Evolutionary conservation across 2,797 vertebrate species (phyloP).

Genomic region (Poliocrania exsul): DNA sequence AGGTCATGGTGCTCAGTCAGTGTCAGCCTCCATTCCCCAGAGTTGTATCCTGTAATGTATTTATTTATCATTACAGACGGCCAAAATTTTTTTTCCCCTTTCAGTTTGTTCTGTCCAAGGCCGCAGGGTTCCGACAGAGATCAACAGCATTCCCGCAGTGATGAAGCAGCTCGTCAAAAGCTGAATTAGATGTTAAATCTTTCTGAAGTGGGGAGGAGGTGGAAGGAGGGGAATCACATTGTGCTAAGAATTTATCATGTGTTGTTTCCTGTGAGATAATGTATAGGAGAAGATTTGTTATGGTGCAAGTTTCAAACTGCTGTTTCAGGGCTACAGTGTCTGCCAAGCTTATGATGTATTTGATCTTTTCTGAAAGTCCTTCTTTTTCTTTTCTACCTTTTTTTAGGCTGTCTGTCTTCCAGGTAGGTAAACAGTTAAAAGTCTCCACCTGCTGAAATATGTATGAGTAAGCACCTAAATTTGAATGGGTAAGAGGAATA

Average conservation of each 20-base stretch:
- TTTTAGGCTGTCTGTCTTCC: background rate
- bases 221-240: conserved; percentile 77
- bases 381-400: conserved; percentile 23
- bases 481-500: background rate
- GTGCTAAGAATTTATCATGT: conserved; percentile 94
- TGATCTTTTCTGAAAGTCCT: conserved; percentile 68
- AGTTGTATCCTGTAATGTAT: conserved; percentile 78
- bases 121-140: conserved; percentile 83
- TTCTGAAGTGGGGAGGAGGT: conserved; percentile 85
- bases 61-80: conserved; percentile 81
- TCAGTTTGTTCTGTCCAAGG: conserved; percentile 88
- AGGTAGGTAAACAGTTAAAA: conserved; percentile 19
- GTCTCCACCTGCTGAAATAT: background rate
- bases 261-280: conserved; percentile 90
- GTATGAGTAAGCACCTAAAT: background rate
- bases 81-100: conserved; percentile 51
- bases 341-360: conserved; percentile 84
- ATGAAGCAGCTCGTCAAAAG: conserved; percentile 90
- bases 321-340: conserved; percentile 87
- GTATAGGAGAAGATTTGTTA: conserved; percentile 85
- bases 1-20: conserved; percentile 79
- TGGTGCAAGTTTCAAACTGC: conserved; percentile 84
- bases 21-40: conserved; percentile 71
- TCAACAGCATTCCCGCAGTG: conserved; percentile 86
- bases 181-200: conserved; percentile 99